phyloP scores from a whole-genome alignment of 2,888 invertebrate genomes.

The Panopea generosa region DNA sequence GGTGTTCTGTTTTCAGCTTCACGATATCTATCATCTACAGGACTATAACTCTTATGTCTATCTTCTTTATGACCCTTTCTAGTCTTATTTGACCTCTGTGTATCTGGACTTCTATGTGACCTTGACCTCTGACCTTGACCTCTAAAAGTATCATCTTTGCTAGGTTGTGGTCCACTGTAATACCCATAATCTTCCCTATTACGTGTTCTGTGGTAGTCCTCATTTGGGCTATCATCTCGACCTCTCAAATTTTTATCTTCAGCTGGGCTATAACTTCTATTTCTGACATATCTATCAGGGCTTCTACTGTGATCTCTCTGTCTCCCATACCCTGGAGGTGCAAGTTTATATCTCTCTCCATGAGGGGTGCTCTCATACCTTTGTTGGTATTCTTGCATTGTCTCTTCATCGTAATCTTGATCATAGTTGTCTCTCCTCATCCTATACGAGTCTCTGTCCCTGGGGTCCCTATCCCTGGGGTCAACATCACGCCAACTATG shows the following conservation, averaged over 20 bases:
- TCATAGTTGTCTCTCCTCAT: conserved; percentile 19
- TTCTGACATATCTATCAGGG: conserved; percentile 35
- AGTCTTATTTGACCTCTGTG: conserved; percentile 12
- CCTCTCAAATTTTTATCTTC: conserved; percentile 50
- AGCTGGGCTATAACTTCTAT: conserved; percentile 45
- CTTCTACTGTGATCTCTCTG: conserved; percentile 25
- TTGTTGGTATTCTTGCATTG: conserved; percentile 27
- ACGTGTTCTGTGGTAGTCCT: conserved; percentile 32
- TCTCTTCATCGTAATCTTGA: conserved; percentile 31
- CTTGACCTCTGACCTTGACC: conserved; percentile 7
- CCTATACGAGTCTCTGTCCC: conserved; percentile 21
- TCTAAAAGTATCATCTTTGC: conserved; percentile 31
- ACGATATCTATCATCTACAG: conserved; percentile 8
- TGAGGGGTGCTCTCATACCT: conserved; percentile 51
- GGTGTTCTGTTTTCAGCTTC: conserved; percentile 33
- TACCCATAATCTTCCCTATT: conserved; percentile 48
- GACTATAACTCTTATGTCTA: conserved; percentile 39
- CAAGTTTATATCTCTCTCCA: conserved; percentile 58
- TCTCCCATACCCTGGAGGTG: conserved; percentile 40
- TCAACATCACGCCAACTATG: conserved; percentile 11
- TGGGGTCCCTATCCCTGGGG: conserved; percentile 26
- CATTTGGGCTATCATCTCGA: conserved; percentile 55
- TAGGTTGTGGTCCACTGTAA: conserved; percentile 45
- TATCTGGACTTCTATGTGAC: conserved; percentile 22
- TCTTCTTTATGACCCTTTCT: conserved; percentile 33